These are phyloP conservation scores for Muraenolepis orangiensis DNA, from an alignment of 2,797 vertebrate species.

Conservation along the genomic window DNA sequence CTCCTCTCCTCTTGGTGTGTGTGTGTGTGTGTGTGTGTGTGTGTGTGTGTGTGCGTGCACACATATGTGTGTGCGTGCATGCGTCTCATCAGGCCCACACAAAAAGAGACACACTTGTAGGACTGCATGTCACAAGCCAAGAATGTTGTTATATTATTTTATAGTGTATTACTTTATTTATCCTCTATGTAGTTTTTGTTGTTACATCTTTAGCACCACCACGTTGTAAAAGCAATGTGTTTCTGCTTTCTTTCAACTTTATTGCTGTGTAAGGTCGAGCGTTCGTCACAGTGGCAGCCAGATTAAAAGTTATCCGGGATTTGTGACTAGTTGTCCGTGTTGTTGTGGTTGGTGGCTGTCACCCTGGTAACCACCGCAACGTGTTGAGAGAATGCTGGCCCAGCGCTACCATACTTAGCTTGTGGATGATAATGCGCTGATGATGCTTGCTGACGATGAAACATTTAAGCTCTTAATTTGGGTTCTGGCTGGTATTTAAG, in stretches of 20 bases:
- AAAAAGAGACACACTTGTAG: constrained; percentile 36
- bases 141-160: background rate
- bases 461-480: constrained; percentile 13
- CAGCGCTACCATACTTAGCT: constrained; percentile 1
- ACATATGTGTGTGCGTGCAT: constrained; percentile 48
- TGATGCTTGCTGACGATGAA: constrained; percentile 7
- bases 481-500: background rate
- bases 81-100: constrained; percentile 52
- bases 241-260: background rate
- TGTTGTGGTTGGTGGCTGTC: constrained; percentile 3
- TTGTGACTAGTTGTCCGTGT: background rate
- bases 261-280: background rate
- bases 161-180: background rate
- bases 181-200: background rate
- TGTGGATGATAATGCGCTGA: constrained; percentile 6
- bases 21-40: constrained; percentile 23
- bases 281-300: background rate
- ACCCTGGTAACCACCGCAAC: background rate
- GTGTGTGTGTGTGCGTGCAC: background rate
- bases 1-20: constrained; percentile 31
- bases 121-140: background rate
- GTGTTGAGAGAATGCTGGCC: constrained; percentile 8
- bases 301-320: background rate
- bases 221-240: background rate
- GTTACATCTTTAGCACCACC: background rate